Base-by-base conservation (phyloP, 2,797 vertebrate genomes). In the Channa striata region DNA sequence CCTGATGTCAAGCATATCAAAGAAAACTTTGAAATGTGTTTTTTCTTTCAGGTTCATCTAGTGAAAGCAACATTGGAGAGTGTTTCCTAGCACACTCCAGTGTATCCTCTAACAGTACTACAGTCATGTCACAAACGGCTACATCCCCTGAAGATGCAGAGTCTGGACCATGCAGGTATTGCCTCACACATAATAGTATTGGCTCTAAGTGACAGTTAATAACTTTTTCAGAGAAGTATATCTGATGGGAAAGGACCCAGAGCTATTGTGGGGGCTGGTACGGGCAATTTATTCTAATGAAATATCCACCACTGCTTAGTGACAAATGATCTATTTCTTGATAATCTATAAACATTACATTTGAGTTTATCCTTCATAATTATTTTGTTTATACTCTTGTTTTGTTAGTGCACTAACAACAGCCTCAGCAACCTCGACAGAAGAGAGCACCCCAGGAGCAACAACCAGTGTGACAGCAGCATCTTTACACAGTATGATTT, bases 101-200 rank as follows among this genome's bases (percentile, higher is more conserved):
- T 25, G 34, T n/a, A n/a, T n/a, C n/a, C 46, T 48, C n/a, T 16
- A 14, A 49, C 59, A 39, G 20, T 8, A 16, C 33, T 11, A 37
- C 59, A 47, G 59, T 49, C 34, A 37, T 20, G 16, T 61, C 20
- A 23, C 46, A 44, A 49, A 46, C 44, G 47, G 57, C 57, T 16
- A n/a, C 6, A 8, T 44, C 20, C 37, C 39, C 57, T 5, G 12
- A 17, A 19, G 23, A 59, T n/a, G 21, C 43, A 36, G 19, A 47
- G n/a, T 21, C 12, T 23, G 44, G 9, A 61, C 59, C 49, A 46
- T 49, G 34, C 59, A 61, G 59, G 59, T 61, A 49, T 2, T 11
- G 44, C 19, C 20, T 46, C 30, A 48, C 23, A 44, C 40, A 30
- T 30, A 30, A 25, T 51, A 12, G 23, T 30, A 30, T 30, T 30